Evolutionary conservation across 2,888 invertebrate genomes (phyloP).

Genomic region (Mythimna impura): DNA sequence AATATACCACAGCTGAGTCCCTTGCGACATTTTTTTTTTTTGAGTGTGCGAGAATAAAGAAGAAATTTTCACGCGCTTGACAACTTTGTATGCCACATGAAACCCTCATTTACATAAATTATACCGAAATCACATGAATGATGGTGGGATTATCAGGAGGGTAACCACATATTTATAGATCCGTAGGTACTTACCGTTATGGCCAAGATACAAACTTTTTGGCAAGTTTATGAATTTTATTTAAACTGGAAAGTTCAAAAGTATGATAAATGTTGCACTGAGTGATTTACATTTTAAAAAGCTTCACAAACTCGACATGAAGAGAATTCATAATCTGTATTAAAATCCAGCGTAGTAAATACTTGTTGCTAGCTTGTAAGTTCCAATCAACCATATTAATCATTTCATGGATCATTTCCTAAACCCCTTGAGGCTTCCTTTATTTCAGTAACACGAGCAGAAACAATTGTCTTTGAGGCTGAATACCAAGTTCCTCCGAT

Average conservation of each 20-base stretch:
- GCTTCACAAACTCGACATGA: not conserved
- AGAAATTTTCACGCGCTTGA: conserved; percentile 38
- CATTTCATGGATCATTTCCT: conserved; percentile 76
- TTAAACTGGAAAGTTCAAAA: conserved; percentile 28
- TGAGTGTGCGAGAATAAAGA: conserved; percentile 6
- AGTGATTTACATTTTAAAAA: conserved; percentile 30
- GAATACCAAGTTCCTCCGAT: conserved; percentile 86
- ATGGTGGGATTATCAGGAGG: conserved; percentile 50
- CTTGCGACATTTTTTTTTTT: conserved; percentile 25
- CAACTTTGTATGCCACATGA: conserved; percentile 42
- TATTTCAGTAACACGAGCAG: conserved; percentile 81
- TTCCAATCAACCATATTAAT: conserved; percentile 67
- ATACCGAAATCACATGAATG: conserved; percentile 49
- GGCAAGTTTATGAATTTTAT: conserved; percentile 20
- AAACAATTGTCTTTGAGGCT: conserved; percentile 84
- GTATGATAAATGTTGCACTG: conserved; percentile 32
- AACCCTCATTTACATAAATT: conserved; percentile 56
- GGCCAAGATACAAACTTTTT: conserved; percentile 33
- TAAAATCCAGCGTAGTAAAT: conserved; percentile 6
- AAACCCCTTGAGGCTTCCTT: conserved; percentile 83
- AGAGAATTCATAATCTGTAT: conserved; percentile 5
- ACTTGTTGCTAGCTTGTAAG: conserved; percentile 26
- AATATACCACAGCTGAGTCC: conserved; percentile 60
- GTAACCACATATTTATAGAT: conserved; percentile 38
- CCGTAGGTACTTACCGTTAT: conserved; percentile 9